Percentiles rank a stretch among this genome's conserved stretches.
phyloP scores from a whole-genome alignment of 2,888 invertebrate species.

The Cremastinae sp. region DNA sequence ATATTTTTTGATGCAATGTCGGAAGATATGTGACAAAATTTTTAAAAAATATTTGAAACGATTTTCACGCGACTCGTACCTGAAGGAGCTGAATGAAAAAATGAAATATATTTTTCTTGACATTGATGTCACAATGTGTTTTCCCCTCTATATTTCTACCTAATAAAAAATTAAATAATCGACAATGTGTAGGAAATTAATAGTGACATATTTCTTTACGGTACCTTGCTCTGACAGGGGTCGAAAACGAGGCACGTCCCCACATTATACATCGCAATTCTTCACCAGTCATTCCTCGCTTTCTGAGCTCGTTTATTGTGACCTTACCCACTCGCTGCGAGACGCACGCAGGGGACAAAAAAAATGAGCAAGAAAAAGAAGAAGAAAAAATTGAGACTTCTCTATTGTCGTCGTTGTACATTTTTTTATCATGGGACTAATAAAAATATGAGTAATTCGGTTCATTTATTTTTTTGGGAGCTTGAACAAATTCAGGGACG shows the following conservation, averaged over 20 bases:
- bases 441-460: not conserved
- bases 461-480: not conserved
- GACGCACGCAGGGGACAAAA: slow-evolving; percentile 84
- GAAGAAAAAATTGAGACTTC: not conserved
- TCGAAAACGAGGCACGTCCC: slow-evolving; percentile 93
- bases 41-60: no score
- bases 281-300: slow-evolving; percentile 92
- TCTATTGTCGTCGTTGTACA: not conserved
- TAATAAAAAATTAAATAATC: not conserved
- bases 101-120: not conserved
- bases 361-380: slow-evolving; percentile 13
- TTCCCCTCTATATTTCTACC: not conserved
- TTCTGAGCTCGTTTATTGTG: slow-evolving; percentile 90
- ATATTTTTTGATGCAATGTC: no score
- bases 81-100: no score
- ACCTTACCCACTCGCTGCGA: slow-evolving; percentile 91
- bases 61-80: no score
- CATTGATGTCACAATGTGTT: not conserved
- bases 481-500: no score
- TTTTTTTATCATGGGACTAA: slow-evolving; percentile 7
- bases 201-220: slow-evolving; percentile 32
- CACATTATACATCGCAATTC: slow-evolving; percentile 93
- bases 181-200: slow-evolving; percentile 9
- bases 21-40: no score
- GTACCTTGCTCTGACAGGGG: slow-evolving; percentile 88